phyloP scores from a whole-genome alignment of 2,888 invertebrate species.

The Drosophila ezoana region DNA sequence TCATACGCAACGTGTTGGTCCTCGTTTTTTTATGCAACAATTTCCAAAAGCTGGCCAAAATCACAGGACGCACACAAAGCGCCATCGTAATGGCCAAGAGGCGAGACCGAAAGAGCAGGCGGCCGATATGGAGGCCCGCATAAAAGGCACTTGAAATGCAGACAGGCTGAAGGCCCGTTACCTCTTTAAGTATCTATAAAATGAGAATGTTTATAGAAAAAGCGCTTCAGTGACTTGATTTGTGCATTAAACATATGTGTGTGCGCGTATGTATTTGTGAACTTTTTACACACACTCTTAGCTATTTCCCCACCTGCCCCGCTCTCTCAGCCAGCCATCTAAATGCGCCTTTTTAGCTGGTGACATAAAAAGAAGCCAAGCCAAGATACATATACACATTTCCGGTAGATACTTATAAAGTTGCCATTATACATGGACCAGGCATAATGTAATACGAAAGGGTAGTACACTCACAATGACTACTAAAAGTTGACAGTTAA shows the following conservation, averaged over 20 bases:
- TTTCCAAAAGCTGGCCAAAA: slow-evolving; percentile 61
- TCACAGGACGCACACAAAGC: slow-evolving; percentile 57
- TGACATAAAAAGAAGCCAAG: slow-evolving; percentile 61
- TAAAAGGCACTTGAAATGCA: slow-evolving; percentile 72
- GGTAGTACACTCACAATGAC: slow-evolving; percentile 64
- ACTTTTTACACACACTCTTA: slow-evolving; percentile 25
- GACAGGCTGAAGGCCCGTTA: slow-evolving; percentile 43
- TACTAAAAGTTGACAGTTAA: slow-evolving; percentile 69
- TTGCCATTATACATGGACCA: slow-evolving; percentile 38
- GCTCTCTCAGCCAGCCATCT: slow-evolving; percentile 8
- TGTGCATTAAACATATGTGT: slow-evolving; percentile 75
- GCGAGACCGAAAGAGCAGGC: slow-evolving; percentile 15
- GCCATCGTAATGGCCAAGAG: slow-evolving; percentile 62
- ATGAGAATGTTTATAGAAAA: slow-evolving; percentile 80
- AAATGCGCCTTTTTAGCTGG: slow-evolving; percentile 33
- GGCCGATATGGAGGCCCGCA: slow-evolving; percentile 54
- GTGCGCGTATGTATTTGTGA: slow-evolving; percentile 12
- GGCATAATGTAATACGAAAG: slow-evolving; percentile 70
- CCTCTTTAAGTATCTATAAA: slow-evolving; percentile 79
- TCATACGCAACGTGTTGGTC: slow-evolving; percentile 42
- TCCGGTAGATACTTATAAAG: slow-evolving; percentile 58
- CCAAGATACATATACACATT: slow-evolving; percentile 29
- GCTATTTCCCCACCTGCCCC: slow-evolving; percentile 52
- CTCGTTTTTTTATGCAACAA: slow-evolving; percentile 75
- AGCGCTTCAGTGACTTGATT: slow-evolving; percentile 75